Percentiles rank a stretch among this genome's conserved stretches.
Evolutionary conservation across 2,797 vertebrate genomes (phyloP).

Genomic region (Enteromius trimaculatus): DNA sequence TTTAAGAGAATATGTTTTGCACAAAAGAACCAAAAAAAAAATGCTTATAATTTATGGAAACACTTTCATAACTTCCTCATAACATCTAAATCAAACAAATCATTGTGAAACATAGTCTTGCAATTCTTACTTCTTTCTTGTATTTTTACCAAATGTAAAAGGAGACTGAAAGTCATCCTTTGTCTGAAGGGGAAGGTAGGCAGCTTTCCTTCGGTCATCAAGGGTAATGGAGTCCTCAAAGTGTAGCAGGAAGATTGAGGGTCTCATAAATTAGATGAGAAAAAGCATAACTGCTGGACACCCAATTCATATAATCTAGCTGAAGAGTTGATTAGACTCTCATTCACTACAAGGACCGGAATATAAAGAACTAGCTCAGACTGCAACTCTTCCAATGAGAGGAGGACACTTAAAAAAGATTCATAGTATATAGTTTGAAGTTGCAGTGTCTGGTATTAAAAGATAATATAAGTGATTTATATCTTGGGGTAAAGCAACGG

Average conservation of each 20-base stretch:
- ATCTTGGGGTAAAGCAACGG: neutral
- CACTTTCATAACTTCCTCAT: neutral
- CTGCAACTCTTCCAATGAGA: neutral
- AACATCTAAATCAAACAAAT: neutral
- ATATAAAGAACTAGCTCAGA: constrained; percentile 22
- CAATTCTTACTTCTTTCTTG: neutral
- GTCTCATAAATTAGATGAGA: constrained; percentile 42
- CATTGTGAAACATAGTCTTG: neutral
- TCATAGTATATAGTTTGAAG: neutral
- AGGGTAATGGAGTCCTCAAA: constrained; percentile 45
- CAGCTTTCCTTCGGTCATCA: constrained; percentile 25
- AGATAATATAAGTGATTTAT: neutral
- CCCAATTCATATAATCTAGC: constrained; percentile 42
- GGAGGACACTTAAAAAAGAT: constrained; percentile 13
- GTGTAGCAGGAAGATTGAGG: constrained; percentile 38
- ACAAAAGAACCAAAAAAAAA: too few species aligned
- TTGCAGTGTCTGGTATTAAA: neutral
- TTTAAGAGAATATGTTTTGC: too few species aligned
- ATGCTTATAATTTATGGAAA: neutral
- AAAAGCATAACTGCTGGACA: constrained; percentile 47
- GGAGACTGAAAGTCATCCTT: constrained; percentile 15
- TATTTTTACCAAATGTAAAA: neutral
- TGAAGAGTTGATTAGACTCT: constrained; percentile 34
- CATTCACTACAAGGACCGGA: constrained; percentile 21
- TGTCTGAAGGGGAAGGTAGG: constrained; percentile 23